Base-by-base conservation (phyloP, 2,113 vertebrate genomes). In the Leptobrachium ailaonicum region DNA sequence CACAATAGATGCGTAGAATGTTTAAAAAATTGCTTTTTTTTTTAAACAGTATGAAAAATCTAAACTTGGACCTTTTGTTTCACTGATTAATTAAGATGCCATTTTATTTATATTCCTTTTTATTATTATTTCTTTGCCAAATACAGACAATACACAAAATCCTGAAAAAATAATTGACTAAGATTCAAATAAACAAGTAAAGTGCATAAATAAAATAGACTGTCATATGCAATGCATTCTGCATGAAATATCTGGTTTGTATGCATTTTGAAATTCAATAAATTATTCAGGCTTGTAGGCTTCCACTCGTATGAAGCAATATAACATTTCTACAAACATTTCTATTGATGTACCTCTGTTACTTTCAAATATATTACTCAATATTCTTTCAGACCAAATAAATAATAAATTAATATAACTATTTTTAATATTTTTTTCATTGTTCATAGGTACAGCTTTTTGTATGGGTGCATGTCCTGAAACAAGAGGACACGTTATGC, bases 181-280 rank as follows among this genome's bases (percentile, higher is more conserved):
- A 6, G n/a, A 64, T 5, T 50, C 47, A 50, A 50, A 50, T 5
- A 50, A 66, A 3, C 63, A 32, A 66, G 2, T 11, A 6, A 13
- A 45, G 20, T 4, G 14, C 13, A 72, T 56, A 32, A 54, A 32
- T 72, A 54, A 40, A 40, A 72, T 72, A 12, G 8, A 9, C 13
- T 41, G 47, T 5, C 47, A 54, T 72, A 72, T 54, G 47, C 70
- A 72, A 54, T 72, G 11, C n/a, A 20, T 20, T 72, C 54, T 72
- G 45, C 45, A 41, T 54, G 47, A 72, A 56, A 72, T 72, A 11
- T 40, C 70, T 40, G 7, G 53, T 72, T 56, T 72, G 47, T 72
- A 54, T 50, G 70, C 70, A 72, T 54, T 72, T 54, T n/a, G 70
- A 72, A 72, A 50, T 72, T 41, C 47, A 54, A 53, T 72, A 72